A percentile compares a stretch with the other conserved stretches of the same genome.
phyloP scores from a whole-genome alignment of 1,140 invertebrate species.

The Drosophila virilis region DNA sequence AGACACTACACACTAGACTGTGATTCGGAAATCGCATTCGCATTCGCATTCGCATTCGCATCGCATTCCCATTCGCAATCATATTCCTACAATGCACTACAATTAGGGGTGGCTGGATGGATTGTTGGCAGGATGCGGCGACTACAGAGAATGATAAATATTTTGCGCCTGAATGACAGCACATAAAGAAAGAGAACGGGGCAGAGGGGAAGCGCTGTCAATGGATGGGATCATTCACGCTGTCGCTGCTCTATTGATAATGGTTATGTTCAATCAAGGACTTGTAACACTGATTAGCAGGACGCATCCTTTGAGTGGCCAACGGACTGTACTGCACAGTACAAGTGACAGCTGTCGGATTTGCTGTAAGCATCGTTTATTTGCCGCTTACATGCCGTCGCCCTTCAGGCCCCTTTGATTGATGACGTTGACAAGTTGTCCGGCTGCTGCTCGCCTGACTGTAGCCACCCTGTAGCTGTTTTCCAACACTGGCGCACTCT shows the following conservation, averaged over 20 bases:
- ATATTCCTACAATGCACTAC: conserved; percentile 53
- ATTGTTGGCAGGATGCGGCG: conserved; percentile 29
- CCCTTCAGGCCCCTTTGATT: conserved; percentile 37
- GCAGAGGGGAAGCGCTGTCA: not conserved
- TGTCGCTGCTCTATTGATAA: conserved; percentile 32
- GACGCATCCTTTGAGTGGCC: conserved; percentile 36
- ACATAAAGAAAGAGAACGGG: conserved; percentile 45
- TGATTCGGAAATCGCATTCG: conserved; percentile 57
- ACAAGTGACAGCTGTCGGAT: conserved; percentile 43
- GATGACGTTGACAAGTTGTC: conserved; percentile 44
- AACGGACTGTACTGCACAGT: conserved; percentile 15
- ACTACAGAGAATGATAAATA: conserved; percentile 69
- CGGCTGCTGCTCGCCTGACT: conserved; percentile 28
- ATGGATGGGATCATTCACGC: conserved; percentile 14
- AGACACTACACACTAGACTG: conserved; percentile 18
- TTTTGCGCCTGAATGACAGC: conserved; percentile 73
- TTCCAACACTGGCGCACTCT: conserved; percentile 43
- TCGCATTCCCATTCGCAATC: not conserved
- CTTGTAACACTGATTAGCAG: conserved; percentile 38
- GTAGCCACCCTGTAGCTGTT: conserved; percentile 18
- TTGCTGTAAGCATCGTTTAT: conserved; percentile 39
- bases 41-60: conserved; percentile 36
- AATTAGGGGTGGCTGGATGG: conserved; percentile 62
- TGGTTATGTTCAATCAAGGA: conserved; percentile 23
- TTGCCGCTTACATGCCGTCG: conserved; percentile 23